Evolutionary conservation across 2,113 vertebrate genomes (phyloP).

Genomic region (Chlorodrepanis virens): DNA sequence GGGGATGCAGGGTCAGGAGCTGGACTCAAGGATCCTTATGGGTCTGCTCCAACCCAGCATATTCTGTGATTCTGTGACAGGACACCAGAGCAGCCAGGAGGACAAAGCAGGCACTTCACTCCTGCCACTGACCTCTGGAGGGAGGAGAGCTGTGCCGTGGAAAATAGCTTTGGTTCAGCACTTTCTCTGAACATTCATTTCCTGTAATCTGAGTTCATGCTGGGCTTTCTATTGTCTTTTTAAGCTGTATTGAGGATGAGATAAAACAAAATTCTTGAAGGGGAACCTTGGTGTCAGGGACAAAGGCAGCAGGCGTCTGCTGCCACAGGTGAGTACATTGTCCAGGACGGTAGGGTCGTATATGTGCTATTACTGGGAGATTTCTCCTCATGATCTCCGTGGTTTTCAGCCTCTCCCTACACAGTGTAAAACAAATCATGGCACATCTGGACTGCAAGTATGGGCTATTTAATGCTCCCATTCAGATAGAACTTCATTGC

Average conservation of each 20-base stretch:
- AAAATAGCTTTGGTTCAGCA: neutral
- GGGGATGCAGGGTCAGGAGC: neutral
- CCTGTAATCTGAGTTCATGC: neutral
- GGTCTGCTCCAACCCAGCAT: neutral
- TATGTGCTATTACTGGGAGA: neutral
- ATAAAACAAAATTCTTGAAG: neutral
- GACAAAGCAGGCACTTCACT: fast-evolving
- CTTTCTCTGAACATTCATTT: neutral
- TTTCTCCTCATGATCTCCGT: neutral
- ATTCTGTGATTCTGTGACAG: neutral
- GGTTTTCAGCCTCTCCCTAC: neutral
- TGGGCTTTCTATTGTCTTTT: neutral
- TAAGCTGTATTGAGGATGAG: neutral
- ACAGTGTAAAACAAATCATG: neutral
- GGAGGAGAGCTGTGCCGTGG: neutral
- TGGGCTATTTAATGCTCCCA: neutral
- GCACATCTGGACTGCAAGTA: neutral
- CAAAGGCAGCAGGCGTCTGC: neutral
- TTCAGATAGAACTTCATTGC: neutral
- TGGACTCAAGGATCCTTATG: neutral
- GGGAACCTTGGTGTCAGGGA: neutral
- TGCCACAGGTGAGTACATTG: fast-evolving
- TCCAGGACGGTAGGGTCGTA: too few species aligned
- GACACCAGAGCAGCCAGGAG: neutral
- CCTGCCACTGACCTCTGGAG: neutral